Evolutionary conservation across 2,888 invertebrate genomes (phyloP), one percentile per base, ranked within the genome.

Genomic region (Leistus spinibarbis): DNA sequence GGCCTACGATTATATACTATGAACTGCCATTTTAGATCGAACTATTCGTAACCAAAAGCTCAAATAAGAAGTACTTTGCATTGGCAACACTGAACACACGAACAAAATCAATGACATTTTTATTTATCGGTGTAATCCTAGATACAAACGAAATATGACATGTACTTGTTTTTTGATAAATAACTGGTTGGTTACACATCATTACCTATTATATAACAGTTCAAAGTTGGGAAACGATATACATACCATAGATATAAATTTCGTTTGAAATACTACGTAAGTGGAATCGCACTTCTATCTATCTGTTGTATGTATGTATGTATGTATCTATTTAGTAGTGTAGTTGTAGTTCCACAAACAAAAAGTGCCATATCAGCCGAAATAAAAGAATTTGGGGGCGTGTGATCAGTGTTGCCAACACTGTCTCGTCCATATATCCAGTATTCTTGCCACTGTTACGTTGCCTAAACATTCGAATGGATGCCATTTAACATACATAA

Each of bases 371-470:
- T 73, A 73, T 54, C 9, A 20, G n/a, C 13, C 66, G 67, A 60
- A 66, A 40, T 24, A 23, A 62, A 19, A 9, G 40, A 60, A 24
- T 73, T 56, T 56, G 65, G 13, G 54, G 27, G 24, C 65, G 27
- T 23, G 22, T 53, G n/a, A 16, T 10, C 4, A 16, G 24, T 23
- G 23, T 20, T 64, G 9, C 9, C 24, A 60, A 73, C 22, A 27
- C 23, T 73, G 53, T 53, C 54, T 73, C 69, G 75, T 75, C 75
- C 75, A 75, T 68, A 69, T 77, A 77, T 78, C 77, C 78, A 78
- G 78, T 78, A 78, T 78, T 78, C 78, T 78, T 78, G 78, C 78
- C 78, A 77, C 76, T 78, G 74, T 75, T 72, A 76, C 53, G 64
- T 76, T 71, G 63, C 65, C 68, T 62, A 69, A 24, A 69, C 27